A percentile compares a stretch with the other conserved stretches of the same genome.
Conservation (phyloP, 2,888 invertebrate genomes). For the Nomada hirtipes region DNA sequence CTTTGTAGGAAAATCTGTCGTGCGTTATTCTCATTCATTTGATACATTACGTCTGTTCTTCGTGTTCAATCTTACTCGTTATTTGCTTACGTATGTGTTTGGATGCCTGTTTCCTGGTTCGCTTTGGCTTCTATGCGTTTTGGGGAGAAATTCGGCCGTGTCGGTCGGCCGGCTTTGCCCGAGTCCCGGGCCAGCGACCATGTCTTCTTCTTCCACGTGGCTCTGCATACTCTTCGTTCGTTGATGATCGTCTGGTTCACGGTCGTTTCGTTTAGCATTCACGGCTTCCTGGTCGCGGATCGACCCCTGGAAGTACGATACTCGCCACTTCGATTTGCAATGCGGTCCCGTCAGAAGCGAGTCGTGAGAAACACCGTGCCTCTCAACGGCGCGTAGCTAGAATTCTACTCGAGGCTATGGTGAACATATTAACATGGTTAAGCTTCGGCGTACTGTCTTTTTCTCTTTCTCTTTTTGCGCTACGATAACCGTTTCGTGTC, state of each 20-base stretch:
- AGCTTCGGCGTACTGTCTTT: conserved; percentile 11
- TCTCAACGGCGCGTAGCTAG: conserved; percentile 26
- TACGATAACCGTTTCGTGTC: conserved; percentile 8
- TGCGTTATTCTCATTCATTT: background rate
- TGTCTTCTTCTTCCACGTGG: conserved; percentile 74
- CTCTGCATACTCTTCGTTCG: conserved; percentile 61
- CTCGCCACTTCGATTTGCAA: conserved; percentile 69
- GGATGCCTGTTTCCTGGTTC: conserved; percentile 46
- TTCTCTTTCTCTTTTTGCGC: no score
- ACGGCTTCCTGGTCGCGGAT: conserved; percentile 51
- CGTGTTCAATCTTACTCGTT: conserved; percentile 1
- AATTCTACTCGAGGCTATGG: conserved; percentile 30
- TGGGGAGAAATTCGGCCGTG: conserved; percentile 54
- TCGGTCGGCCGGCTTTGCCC: conserved; percentile 72
- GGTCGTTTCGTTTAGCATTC: conserved; percentile 45
- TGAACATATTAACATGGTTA: conserved; percentile 6
- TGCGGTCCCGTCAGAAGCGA: conserved; percentile 59
- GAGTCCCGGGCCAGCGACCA: conserved; percentile 76
- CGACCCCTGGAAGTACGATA: conserved; percentile 69
- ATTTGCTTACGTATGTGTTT: conserved; percentile 33
- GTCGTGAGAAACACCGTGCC: conserved; percentile 45
- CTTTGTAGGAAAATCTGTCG: conserved; percentile 9
- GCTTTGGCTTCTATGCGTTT: conserved; percentile 41
- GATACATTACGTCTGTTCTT: background rate
- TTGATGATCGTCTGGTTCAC: conserved; percentile 46